phyloP scores from a whole-genome alignment of 2,797 vertebrate genomes.

The Lacerta viridis region DNA sequence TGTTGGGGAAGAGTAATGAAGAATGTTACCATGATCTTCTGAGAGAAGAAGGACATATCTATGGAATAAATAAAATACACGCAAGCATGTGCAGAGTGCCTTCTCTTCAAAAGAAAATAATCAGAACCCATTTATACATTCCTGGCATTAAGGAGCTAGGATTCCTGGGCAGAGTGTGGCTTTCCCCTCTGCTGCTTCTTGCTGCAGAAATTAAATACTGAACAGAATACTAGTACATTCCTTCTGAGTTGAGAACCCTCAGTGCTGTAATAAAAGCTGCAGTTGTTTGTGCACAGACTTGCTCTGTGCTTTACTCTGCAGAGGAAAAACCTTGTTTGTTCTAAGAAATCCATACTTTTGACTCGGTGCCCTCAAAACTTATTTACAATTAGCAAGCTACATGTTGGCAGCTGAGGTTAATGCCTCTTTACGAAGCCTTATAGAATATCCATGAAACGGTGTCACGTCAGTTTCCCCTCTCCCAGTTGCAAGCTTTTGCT shows the following conservation, averaged over 20 bases:
- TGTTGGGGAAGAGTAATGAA: no score
- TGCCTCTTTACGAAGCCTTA: background rate
- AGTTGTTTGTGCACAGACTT: background rate
- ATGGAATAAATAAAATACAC: no score
- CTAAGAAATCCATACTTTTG: background rate
- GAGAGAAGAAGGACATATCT: no score
- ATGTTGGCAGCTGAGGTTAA: conserved; percentile 21
- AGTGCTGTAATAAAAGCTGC: background rate
- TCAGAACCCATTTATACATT: background rate
- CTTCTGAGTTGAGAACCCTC: background rate
- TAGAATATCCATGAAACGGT: background rate
- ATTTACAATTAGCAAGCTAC: background rate
- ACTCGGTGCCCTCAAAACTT: background rate
- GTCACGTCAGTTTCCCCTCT: background rate
- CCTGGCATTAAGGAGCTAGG: background rate
- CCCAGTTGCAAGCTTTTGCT: conserved; percentile 25
- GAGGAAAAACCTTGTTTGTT: background rate
- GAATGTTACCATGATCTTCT: no score
- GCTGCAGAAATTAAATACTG: background rate
- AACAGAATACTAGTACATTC: background rate
- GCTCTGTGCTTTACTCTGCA: background rate
- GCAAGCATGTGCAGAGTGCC: no score
- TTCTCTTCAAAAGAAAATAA: background rate
- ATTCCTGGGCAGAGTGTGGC: background rate
- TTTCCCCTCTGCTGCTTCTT: background rate